These are phyloP conservation scores for Hystrix brachyura DNA, from an alignment of 2,113 vertebrate species.

Conservation along the genomic window DNA sequence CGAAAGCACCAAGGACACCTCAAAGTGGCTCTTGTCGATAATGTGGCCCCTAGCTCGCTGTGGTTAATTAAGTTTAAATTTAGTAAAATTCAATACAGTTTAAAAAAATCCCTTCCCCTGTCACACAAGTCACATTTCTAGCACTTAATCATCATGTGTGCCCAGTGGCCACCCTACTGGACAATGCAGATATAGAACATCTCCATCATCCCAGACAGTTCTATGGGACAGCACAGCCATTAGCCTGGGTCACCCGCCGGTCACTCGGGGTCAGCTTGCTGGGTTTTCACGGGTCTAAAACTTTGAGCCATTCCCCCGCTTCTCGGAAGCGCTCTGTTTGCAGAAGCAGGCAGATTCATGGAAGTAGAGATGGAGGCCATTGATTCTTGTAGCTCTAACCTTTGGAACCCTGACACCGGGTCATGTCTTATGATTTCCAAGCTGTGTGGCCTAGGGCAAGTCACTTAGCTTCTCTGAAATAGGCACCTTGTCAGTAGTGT, in stretches of 20 bases:
- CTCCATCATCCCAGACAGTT: neutral
- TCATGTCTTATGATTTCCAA: slow-evolving; percentile 66
- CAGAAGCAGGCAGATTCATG: slow-evolving; percentile 73
- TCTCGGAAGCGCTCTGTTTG: slow-evolving; percentile 59
- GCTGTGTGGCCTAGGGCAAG: slow-evolving; percentile 40
- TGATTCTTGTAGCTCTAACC: slow-evolving; percentile 76
- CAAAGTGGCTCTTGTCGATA: neutral
- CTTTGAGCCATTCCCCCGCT: neutral
- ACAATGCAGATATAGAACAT: neutral
- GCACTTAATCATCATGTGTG: neutral
- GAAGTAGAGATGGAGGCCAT: slow-evolving; percentile 40
- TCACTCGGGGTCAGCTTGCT: slow-evolving; percentile 11
- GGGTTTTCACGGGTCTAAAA: slow-evolving; percentile 21
- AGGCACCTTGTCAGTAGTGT: slow-evolving; percentile 3
- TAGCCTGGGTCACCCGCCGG: slow-evolving; percentile 25
- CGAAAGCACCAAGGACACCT: neutral
- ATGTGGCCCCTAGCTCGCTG: neutral
- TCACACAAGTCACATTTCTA: neutral
- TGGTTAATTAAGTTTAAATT: slow-evolving; percentile 10
- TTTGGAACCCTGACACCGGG: slow-evolving; percentile 59
- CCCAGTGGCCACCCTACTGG: neutral
- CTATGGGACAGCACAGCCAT: neutral
- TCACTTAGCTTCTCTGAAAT: slow-evolving; percentile 48
- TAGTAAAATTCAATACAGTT: neutral
- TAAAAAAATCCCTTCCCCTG: neutral